phyloP scores from a whole-genome alignment of 2,113 vertebrate species.

The Lagopus leucura region DNA sequence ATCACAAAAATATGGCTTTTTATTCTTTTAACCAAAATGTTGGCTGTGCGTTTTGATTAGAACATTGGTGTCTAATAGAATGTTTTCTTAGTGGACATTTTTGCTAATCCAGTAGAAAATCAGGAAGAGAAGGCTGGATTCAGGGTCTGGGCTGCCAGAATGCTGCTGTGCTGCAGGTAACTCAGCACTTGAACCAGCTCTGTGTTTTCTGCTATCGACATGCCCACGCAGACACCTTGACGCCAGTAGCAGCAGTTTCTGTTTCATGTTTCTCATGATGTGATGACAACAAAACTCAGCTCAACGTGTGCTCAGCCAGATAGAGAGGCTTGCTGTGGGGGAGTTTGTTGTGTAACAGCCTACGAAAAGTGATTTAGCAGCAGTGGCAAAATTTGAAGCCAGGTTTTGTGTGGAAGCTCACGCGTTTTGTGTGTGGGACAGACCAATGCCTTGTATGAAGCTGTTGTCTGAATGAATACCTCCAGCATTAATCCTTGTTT shows the following conservation, averaged over 20 bases:
- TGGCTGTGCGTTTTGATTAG: not conserved
- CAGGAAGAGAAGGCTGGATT: not conserved
- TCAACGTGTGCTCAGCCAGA: accelerated
- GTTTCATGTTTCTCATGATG: accelerated
- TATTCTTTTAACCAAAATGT: not conserved
- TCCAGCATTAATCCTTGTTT: not conserved
- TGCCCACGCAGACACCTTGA: accelerated
- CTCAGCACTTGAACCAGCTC: accelerated
- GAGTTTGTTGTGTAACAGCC: not conserved
- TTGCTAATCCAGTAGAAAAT: not conserved
- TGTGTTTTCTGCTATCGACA: not conserved
- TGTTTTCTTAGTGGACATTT: not conserved
- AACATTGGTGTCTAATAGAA: accelerated
- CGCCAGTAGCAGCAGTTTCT: not conserved
- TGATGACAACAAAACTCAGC: not conserved
- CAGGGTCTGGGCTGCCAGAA: accelerated
- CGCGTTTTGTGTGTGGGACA: accelerated
- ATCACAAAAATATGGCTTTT: not conserved
- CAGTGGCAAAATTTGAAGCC: not conserved
- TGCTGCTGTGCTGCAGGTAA: not conserved
- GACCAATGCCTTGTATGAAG: not conserved
- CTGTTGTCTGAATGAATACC: not conserved
- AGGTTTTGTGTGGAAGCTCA: accelerated
- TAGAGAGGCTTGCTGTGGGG: not conserved
- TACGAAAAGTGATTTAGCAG: not conserved